Percentiles rank a stretch among this genome's conserved stretches.
phyloP scores from a whole-genome alignment of 2,888 invertebrate genomes.

The Phaedon cochleariae region DNA sequence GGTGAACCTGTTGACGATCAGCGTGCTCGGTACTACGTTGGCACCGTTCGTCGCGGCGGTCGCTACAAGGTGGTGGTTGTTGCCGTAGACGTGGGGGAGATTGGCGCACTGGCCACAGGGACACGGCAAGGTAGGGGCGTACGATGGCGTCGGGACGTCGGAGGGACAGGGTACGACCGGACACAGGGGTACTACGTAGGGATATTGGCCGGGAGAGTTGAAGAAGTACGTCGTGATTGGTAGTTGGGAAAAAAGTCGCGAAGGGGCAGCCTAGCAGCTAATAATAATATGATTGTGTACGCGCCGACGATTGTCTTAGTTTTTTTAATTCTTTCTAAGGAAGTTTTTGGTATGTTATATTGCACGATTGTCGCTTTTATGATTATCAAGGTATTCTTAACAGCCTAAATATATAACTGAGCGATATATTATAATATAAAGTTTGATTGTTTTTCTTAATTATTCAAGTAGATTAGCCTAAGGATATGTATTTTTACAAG shows the following conservation, averaged over 20 bases:
- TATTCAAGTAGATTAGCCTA: slow-evolving; percentile 46
- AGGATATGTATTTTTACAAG: slow-evolving; percentile 50
- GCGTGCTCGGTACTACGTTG: slow-evolving; percentile 57
- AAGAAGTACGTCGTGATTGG: slow-evolving; percentile 64
- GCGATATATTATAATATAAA: slow-evolving; percentile 36
- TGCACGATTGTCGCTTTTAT: slow-evolving; percentile 58
- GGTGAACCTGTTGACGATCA: slow-evolving; percentile 63
- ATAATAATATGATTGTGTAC: slow-evolving; percentile 6
- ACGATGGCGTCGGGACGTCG: slow-evolving; percentile 60
- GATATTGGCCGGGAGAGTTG: slow-evolving; percentile 62
- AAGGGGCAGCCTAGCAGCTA: not conserved
- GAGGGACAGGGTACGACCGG: slow-evolving; percentile 57
- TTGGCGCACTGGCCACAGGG: slow-evolving; percentile 68
- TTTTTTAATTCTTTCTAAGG: slow-evolving; percentile 33
- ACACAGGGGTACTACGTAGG: slow-evolving; percentile 63
- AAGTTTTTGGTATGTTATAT: slow-evolving; percentile 54
- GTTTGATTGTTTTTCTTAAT: slow-evolving; percentile 32
- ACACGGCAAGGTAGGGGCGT: slow-evolving; percentile 64
- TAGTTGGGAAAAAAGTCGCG: slow-evolving; percentile 14
- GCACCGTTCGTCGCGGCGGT: not conserved
- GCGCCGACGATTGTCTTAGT: slow-evolving; percentile 37
- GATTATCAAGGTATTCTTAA: slow-evolving; percentile 33
- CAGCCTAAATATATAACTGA: slow-evolving; percentile 48
- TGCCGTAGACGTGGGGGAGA: slow-evolving; percentile 62
- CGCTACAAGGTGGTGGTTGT: slow-evolving; percentile 42